Base-by-base conservation (phyloP, 2,888 invertebrate species). In the Diplolepis rosae region DNA sequence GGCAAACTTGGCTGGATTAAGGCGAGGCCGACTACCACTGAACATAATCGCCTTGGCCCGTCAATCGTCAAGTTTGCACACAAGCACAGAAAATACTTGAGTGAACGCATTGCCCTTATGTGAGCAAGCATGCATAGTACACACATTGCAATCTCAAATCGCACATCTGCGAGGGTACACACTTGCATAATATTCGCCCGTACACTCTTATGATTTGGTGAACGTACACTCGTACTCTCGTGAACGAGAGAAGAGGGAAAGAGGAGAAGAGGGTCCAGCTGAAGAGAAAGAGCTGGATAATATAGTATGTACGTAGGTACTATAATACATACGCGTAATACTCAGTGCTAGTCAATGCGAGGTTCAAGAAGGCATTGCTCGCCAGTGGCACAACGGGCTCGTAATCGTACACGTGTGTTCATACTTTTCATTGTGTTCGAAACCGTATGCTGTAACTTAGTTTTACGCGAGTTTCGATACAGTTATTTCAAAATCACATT, bases 11-110 rank as follows among this genome's bases (percentile, higher is more conserved):
- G 18, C 54, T 54, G 54, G 30, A 28, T 28, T 30, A 15, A 28
- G 52, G 65, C 65, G 42, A 42, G 39, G 65, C 45, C 45, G 28
- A 48, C 66, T 48, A 30, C 42, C 48, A 50, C 66, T 66, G 66
- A 30, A 66, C 28, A 30, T 48, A 66, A 66, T 66, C 48, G 66
- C 48, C 48, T 66, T 66, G 45, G 65, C 65, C 65, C 48, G 27
- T 66, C 48, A 66, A 45, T 66, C 27, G 66, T 18, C 48, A 45
- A 56, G 32, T 56, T 56, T 32, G 56, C 56, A 35, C 56, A 56
- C 56, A 56, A 9, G 18, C 18, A 13, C 22, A 56, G 32, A 56
- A 56, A 22, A 32, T 56, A 5, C 32, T 56, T 32, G 56, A 35
- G 56, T 56, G 32, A 18, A 35, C 32, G 56, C 56, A 56, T 56